Conservation (phyloP, 1,140 invertebrate species). For the Oncopodura yosiiana region DNA sequence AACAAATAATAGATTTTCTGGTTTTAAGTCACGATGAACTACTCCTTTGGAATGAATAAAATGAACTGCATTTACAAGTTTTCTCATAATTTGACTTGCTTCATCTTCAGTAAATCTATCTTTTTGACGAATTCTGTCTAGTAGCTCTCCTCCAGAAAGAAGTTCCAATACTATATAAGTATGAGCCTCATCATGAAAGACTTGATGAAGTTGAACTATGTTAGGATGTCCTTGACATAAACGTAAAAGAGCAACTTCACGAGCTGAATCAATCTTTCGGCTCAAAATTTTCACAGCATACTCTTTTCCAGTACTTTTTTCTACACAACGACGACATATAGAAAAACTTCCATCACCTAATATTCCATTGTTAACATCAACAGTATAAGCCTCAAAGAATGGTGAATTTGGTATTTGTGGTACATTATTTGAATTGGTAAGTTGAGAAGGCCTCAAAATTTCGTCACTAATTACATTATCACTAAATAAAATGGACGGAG, state of each 20-base stretch:
- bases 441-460: constrained; percentile 46
- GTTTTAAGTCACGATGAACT: constrained; percentile 83
- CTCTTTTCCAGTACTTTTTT: constrained; percentile 56
- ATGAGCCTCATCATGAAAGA: constrained; percentile 64
- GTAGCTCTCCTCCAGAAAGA: constrained; percentile 76
- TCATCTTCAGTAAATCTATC: constrained; percentile 59
- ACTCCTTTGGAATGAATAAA: constrained; percentile 71
- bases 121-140: constrained; percentile 53
- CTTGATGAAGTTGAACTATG: constrained; percentile 73
- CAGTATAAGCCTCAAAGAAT: constrained; percentile 76
- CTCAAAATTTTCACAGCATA: constrained; percentile 88
- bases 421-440: constrained; percentile 43
- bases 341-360: constrained; percentile 84
- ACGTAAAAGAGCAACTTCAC: constrained; percentile 67
- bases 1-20: constrained; percentile 73
- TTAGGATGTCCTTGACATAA: constrained; percentile 77
- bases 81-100: constrained; percentile 57
- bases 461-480: constrained; percentile 72
- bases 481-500: constrained; percentile 79
- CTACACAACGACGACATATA: constrained; percentile 72
- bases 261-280: constrained; percentile 59
- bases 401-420: constrained; percentile 57
- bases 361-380: constrained; percentile 53
- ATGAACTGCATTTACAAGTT: constrained; percentile 67
- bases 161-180: constrained; percentile 81